Evolutionary conservation across 2,888 invertebrate genomes (phyloP).

Genomic region (Galerucella nymphaeae): DNA sequence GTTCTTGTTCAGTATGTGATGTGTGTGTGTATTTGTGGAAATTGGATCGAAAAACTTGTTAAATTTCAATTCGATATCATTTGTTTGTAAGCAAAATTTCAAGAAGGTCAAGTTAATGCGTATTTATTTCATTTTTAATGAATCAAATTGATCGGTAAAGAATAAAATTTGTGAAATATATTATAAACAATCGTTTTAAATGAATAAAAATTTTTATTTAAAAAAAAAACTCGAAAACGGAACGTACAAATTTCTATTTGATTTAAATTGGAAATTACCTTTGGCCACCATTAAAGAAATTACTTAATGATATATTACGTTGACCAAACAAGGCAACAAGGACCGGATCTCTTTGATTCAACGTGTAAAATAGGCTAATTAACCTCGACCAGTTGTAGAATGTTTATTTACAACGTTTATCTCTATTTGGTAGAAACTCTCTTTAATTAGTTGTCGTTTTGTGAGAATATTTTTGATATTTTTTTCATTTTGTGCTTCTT

Average conservation of each 20-base stretch:
- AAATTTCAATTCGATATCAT: too few species aligned
- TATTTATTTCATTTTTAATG: too few species aligned
- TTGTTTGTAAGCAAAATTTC: too few species aligned
- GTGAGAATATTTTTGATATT: conserved; percentile 19
- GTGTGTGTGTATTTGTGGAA: too few species aligned
- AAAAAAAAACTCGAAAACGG: too few species aligned
- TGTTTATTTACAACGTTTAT: conserved; percentile 38
- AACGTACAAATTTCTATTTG: background rate
- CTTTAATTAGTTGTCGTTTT: conserved; percentile 30
- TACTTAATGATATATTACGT: conserved; percentile 31
- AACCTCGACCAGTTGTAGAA: conserved; percentile 39
- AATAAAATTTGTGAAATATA: too few species aligned
- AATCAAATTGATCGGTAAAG: too few species aligned
- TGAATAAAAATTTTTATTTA: too few species aligned
- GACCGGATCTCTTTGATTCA: conserved; percentile 49
- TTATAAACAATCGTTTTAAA: too few species aligned
- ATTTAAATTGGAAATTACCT: background rate
- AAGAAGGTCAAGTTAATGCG: too few species aligned
- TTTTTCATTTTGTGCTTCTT: background rate
- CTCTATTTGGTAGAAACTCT: conserved; percentile 47
- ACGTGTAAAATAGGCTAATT: conserved; percentile 49
- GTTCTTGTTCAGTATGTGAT: too few species aligned
- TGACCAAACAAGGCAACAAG: conserved; percentile 43
- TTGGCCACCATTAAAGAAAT: conserved; percentile 20
- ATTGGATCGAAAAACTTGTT: too few species aligned